Evolutionary conservation across 2,113 vertebrate genomes (phyloP), one percentile per base, ranked within the genome.

Genomic region (Manacus vitellinus): DNA sequence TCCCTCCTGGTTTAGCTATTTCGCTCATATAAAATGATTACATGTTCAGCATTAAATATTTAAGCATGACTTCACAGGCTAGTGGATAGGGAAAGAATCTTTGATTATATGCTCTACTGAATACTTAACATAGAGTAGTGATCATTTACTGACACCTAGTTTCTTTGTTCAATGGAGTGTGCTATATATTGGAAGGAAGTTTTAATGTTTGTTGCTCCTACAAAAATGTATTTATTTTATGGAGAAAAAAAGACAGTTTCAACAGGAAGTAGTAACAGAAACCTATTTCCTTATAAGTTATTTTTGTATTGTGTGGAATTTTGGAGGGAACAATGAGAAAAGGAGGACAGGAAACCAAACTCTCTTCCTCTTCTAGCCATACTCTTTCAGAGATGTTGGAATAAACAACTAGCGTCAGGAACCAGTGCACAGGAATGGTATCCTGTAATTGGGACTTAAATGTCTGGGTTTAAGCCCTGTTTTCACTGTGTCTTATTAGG

Each of bases 11-110:
- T 14, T 58, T 49, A 76, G n/a, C 23, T 77, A 39, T 88, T 92
- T 94, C 55, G 59, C 67, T 85, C 62, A 54, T 30, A 84, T 66
- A 85, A 92, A 85, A 90, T 83, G 46, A 94, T 80, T 91, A 84
- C 24, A 55, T 59, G 75, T 71, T 96, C 91, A 74, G 25, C 54
- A 81, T 91, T 95, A 75, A 91, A 55, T 94, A 92, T 91, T 88
- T 94, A 83, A 88, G 72, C 72, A 84, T 43, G 55, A 84, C 43
- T 94, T 94, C 92, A 92, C 52, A 88, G 59, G 31, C 46, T 73
- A 71, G 72, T 71, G 59, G 31, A 51, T 51, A 80, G 59, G 27
- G 30, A 81, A 88, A 88, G 28, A 77, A 71, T 55, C 49, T 88
- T 85, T 74, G 79, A 90, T 86, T 95, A 81, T 44, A 33, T 91